Percentiles rank a stretch among this genome's conserved stretches.
Evolutionary conservation across 2,888 invertebrate species (phyloP).

Genomic region (Amblyjoppa fuscipennis): DNA sequence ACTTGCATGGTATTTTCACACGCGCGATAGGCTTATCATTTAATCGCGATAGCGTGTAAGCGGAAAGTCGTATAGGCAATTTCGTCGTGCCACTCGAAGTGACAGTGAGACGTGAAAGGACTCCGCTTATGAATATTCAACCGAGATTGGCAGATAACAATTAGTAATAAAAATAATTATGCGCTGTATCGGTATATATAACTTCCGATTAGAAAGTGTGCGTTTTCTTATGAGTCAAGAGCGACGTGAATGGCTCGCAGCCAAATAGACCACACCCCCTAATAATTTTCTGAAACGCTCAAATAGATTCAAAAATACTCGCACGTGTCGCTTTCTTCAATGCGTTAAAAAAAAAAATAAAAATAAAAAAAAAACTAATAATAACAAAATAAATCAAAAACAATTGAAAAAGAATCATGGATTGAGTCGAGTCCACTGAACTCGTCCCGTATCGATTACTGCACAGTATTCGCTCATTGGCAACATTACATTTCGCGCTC

Average conservation of each 20-base stretch:
- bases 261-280: constrained; percentile 75
- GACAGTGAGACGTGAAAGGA: constrained; percentile 8
- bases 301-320: constrained; percentile 42
- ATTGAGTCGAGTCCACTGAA: background rate
- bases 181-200: constrained; percentile 44
- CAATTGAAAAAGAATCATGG: background rate
- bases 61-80: background rate
- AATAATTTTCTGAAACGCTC: constrained; percentile 64
- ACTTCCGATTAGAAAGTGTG: constrained; percentile 76
- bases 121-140: background rate
- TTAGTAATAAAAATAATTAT: constrained; percentile 17
- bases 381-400: no score
- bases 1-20: no score
- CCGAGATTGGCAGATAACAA: constrained; percentile 3
- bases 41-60: background rate
- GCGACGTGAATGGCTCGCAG: constrained; percentile 67
- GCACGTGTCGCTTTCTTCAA: constrained; percentile 28
- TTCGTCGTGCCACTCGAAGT: background rate
- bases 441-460: background rate
- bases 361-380: background rate
- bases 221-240: constrained; percentile 70
- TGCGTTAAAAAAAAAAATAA: background rate
- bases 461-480: background rate
- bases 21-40: no score
- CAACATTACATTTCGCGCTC: background rate